Evolutionary conservation across 2,888 invertebrate genomes (phyloP).

Genomic region (Rhagonycha fulva): DNA sequence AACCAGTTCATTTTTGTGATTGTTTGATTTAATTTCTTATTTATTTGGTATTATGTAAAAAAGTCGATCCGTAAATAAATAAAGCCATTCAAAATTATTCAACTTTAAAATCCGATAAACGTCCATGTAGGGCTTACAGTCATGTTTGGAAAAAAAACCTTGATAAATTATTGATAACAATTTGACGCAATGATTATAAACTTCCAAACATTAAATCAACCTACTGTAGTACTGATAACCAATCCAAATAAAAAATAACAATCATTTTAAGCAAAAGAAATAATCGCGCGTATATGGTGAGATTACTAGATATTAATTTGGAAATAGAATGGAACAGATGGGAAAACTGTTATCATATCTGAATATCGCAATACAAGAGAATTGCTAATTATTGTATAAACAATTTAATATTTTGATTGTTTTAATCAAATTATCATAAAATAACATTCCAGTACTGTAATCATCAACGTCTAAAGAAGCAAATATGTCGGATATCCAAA

Average conservation of each 20-base stretch:
- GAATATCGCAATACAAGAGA: background rate
- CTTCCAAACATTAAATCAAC: background rate
- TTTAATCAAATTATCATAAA: background rate
- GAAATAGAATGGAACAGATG: background rate
- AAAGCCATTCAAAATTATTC: no score
- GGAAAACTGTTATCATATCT: background rate
- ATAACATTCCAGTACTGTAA: background rate
- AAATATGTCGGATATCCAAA: background rate
- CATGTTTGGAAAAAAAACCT: background rate
- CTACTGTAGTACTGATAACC: background rate
- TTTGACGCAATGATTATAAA: background rate
- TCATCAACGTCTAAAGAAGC: background rate
- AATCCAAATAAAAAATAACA: background rate
- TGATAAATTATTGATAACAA: background rate
- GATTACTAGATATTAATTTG: background rate
- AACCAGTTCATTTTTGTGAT: no score
- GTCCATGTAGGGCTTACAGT: no score
- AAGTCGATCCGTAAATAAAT: no score
- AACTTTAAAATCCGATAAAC: no score
- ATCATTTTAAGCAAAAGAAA: background rate
- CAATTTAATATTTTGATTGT: background rate
- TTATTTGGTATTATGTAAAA: no score
- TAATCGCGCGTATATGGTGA: background rate
- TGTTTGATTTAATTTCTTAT: no score
- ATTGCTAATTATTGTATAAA: background rate